Base-by-base conservation (phyloP, 2,888 invertebrate genomes). In the Plebejus argus region DNA sequence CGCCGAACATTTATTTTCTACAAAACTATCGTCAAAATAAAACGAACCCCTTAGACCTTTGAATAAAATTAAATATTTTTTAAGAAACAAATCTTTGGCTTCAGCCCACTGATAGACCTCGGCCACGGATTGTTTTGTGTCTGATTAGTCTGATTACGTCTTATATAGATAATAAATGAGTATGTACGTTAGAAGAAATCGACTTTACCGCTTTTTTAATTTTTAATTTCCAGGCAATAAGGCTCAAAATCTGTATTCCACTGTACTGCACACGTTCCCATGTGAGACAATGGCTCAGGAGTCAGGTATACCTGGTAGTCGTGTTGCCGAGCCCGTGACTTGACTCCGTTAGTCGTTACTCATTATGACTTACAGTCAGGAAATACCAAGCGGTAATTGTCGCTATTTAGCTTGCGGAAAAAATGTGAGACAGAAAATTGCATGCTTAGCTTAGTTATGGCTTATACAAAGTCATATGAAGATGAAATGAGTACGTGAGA, bases 271-370 rank as follows among this genome's bases (percentile, higher is more conserved):
- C 23, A 61, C 3, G 61, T 61, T 61, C 20, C 23, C 23, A 61
- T 23, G 23, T 61, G 61, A 61, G 61, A 61, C 61, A 58, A 58
- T 58, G 23, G 23, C 61, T 61, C 61, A 23, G 61, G 23, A 12
- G 23, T 61, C 61, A 23, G 61, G 61, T 61, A 61, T 61, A 61
- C 23, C 56, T 56, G n/a, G 23, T 61, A 20, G 61, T 61, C 61
- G 23, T 61, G 61, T 20, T 20, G 61, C 61, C 61, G 23, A 20
- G 61, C 61, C 23, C 61, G 61, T 61, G 61, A 61, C 61, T 61
- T 20, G 61, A 61, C 61, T 61, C 61, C 61, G 23, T 61, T 61
- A 61, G 23, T 61, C 61, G 23, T 61, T 61, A 61, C 61, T 61
- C 61, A 61, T 61, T 61, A 61, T 10, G 23, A 61, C 23, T 58